phyloP scores from a whole-genome alignment of 2,888 invertebrate species.

The Heliconius aoede region DNA sequence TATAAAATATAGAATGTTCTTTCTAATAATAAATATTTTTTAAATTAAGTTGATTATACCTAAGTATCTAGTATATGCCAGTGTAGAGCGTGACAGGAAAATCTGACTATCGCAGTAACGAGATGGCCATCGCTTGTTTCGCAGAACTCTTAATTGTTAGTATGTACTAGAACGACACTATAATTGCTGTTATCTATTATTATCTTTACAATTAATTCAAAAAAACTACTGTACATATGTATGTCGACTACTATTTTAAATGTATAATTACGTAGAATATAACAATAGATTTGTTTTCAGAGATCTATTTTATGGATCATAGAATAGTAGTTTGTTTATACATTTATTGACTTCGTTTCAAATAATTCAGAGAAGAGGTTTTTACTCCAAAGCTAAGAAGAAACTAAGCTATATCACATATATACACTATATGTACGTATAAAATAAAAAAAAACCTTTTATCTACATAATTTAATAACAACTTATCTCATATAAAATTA shows the following conservation, averaged over 20 bases:
- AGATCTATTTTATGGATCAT: neutral
- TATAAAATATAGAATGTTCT: no score
- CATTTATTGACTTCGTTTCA: no score
- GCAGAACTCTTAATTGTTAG: constrained; percentile 63
- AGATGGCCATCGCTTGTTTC: constrained; percentile 63
- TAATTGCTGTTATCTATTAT: constrained; percentile 21
- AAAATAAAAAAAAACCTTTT: no score
- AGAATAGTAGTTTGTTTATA: neutral
- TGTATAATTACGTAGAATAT: neutral
- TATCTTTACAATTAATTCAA: constrained; percentile 15
- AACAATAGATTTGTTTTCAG: constrained; percentile 9
- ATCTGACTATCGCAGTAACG: constrained; percentile 53
- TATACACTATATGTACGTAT: no score
- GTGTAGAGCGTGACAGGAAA: constrained; percentile 70
- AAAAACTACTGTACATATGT: neutral
- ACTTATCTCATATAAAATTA: neutral
- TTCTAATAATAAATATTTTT: neutral
- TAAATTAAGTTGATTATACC: neutral
- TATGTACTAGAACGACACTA: constrained; percentile 42
- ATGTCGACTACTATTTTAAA: neutral
- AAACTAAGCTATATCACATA: no score
- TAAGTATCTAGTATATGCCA: neutral
- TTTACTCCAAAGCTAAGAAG: no score
- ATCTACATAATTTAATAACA: neutral
- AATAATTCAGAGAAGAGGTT: no score